A percentile compares a stretch with the other conserved stretches of the same genome.
These are phyloP conservation scores for Alviniconcha marisindica DNA, from an alignment of 1,140 invertebrate species.

Conservation along the genomic window DNA sequence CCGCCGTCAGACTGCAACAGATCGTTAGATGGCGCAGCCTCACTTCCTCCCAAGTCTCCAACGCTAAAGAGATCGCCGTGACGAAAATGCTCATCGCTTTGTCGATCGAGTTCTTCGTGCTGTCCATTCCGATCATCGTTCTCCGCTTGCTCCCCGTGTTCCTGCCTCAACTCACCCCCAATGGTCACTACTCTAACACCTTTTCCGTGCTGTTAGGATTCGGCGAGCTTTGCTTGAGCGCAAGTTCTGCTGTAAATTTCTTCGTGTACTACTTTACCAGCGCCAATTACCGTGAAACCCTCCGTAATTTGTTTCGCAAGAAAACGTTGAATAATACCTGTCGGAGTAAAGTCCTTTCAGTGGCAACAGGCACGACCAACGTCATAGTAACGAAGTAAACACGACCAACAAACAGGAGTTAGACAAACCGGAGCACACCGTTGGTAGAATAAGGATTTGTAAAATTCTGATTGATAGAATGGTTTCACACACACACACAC, in stretches of 20 bases:
- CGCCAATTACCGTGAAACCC: neutral
- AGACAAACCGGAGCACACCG: too few species aligned
- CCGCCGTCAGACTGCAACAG: conserved; percentile 10
- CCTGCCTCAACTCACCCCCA: neutral
- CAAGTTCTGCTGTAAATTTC: conserved; percentile 3
- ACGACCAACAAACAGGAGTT: too few species aligned
- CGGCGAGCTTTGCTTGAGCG: neutral
- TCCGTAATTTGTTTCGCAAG: neutral
- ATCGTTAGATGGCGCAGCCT: neutral
- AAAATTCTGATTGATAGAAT: too few species aligned
- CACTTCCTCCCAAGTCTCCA: neutral
- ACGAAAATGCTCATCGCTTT: conserved; percentile 22
- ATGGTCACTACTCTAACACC: neutral
- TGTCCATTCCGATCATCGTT: neutral
- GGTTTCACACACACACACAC: too few species aligned
- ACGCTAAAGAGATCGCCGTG: neutral
- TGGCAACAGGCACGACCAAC: too few species aligned
- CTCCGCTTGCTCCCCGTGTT: neutral
- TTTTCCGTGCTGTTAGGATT: neutral
- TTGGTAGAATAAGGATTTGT: too few species aligned
- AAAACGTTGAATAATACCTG: neutral
- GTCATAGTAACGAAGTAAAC: neutral
- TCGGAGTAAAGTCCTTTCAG: too few species aligned
- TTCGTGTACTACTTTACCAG: conserved; percentile 11
- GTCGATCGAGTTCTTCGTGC: neutral